Evolutionary conservation across 2,888 invertebrate species (phyloP).

Genomic region (Bombyx huttoni): DNA sequence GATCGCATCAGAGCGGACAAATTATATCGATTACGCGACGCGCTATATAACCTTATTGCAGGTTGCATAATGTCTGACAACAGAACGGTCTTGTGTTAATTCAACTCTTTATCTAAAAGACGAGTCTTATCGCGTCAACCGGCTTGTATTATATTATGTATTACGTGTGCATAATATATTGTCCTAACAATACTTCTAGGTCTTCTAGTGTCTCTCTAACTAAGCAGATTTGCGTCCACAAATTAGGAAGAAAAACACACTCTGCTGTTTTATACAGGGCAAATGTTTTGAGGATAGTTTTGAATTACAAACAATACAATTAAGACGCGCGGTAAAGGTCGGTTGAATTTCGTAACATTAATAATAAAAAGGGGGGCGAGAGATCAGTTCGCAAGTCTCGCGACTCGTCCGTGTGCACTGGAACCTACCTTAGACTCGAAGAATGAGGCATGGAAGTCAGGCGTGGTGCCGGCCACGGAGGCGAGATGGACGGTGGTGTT

Average conservation of each 20-base stretch:
- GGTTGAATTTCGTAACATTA: no score
- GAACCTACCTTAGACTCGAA: slow-evolving; percentile 91
- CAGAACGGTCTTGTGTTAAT: not conserved
- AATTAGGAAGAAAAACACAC: no score
- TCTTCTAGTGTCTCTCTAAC: no score
- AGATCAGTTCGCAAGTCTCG: no score
- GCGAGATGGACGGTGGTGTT: slow-evolving; percentile 92
- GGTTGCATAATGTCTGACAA: not conserved
- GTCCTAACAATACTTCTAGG: not conserved
- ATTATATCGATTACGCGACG: no score
- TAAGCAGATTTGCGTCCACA: no score
- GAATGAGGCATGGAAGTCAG: slow-evolving; percentile 97
- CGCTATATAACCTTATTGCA: not conserved
- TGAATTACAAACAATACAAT: no score
- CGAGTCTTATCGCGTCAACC: not conserved
- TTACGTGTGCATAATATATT: not conserved
- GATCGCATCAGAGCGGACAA: no score
- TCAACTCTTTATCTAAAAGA: not conserved
- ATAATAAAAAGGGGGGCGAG: no score
- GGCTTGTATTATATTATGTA: not conserved
- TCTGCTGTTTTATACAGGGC: no score
- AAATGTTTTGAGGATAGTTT: no score
- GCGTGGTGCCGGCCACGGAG: slow-evolving; percentile 94
- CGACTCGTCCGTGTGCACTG: not conserved
- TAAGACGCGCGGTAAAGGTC: no score